Base-by-base conservation (phyloP, 2,888 invertebrate genomes). In the Sphecodes monilicornis region DNA sequence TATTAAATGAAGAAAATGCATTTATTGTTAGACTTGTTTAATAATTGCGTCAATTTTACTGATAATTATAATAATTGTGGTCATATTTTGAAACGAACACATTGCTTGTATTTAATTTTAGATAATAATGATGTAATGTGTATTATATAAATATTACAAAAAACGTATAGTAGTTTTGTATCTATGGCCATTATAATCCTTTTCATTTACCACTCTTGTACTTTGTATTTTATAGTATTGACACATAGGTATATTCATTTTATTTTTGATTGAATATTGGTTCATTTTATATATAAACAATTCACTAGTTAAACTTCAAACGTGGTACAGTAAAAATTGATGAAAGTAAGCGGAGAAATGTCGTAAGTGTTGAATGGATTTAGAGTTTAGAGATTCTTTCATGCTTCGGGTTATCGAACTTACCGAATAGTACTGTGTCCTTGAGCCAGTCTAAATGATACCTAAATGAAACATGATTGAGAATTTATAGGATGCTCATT, bases 401-500 rank as follows among this genome's bases (percentile, higher is more conserved):
- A 50, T 50, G 13, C n/a, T 13, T 70, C 69, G 26, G 78, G 78
- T 74, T 69, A 54, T 74, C 18, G 74, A 78, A 82, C 78, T 50
- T 39, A 43, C 32, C 36, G 46, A 74, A 74, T 73, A 69, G 36
- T 68, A 73, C 50, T 39, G 32, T 68, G 68, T 68, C 72, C 80
- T 77, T 73, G 77, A 57, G 39, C 43, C 68, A 13, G 8, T 43
- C 68, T 36, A 11, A n/a, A 26, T 18, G 18, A 32, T 39, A 26
- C 13, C n/a, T n/a, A 16, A 54, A 54, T 36, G 72, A 36, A n/a
- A 29, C 11, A 22, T 10, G n/a, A 36, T 54, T 72, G 46, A n/a
- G 6, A 72, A 72, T 54, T 32, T 54, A 72, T 54, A n/a, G 50
- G 3, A 13, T 54, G 16, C 32, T 72, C 32, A 46, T 11, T 50